Conservation (phyloP, 2,797 vertebrate genomes). For the Chrysocyon brachyurus region DNA sequence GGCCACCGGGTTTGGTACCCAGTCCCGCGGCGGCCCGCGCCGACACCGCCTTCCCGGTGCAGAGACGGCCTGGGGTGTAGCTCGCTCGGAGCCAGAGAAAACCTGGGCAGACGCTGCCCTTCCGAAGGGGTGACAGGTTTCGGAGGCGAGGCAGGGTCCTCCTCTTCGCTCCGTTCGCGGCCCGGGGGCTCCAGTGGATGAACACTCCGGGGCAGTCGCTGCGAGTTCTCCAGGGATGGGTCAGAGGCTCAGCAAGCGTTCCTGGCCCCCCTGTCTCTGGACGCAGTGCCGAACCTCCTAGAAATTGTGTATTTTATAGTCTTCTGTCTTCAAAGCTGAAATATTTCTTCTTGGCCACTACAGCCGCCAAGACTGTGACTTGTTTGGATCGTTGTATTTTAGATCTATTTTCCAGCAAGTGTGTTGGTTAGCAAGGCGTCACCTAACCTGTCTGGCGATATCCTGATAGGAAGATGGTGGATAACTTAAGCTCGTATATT, state of each 20-base stretch:
- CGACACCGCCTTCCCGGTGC: slow-evolving; percentile 32
- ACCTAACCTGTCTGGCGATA: neutral
- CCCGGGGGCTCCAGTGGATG: slow-evolving; percentile 1
- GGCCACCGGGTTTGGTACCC: slow-evolving; percentile 76
- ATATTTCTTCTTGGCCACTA: neutral
- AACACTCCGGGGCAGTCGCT: slow-evolving; percentile 21
- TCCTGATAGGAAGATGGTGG: neutral
- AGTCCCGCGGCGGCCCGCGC: neutral
- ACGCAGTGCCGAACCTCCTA: neutral
- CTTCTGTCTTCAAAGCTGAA: neutral
- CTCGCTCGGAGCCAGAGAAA: neutral
- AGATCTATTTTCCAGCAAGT: neutral
- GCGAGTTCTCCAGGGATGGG: slow-evolving; percentile 50
- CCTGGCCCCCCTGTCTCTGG: neutral
- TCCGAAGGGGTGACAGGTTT: slow-evolving; percentile 56
- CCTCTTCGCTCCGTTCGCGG: neutral
- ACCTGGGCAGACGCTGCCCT: neutral
- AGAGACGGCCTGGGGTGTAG: slow-evolving; percentile 73
- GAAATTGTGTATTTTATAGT: neutral
- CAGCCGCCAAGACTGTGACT: neutral
- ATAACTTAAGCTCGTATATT: neutral
- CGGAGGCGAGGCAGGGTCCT: neutral
- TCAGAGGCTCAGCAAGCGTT: neutral
- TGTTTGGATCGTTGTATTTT: neutral
- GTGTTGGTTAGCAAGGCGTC: neutral